These are phyloP conservation scores for Molanna angustata DNA, from an alignment of 2,888 invertebrate genomes.

Conservation along the genomic window DNA sequence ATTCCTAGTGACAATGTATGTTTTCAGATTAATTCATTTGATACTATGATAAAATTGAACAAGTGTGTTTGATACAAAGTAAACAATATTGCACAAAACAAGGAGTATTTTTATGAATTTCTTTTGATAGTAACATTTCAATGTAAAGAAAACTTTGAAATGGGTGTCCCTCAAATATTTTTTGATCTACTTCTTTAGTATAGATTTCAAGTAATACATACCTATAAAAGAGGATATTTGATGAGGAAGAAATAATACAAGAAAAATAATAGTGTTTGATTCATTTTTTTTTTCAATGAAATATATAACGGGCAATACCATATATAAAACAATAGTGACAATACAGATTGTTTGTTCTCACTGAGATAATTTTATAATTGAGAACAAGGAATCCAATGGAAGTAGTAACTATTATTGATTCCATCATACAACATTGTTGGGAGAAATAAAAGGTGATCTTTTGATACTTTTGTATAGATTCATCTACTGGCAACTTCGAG, in stretches of 20 bases:
- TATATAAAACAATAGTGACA: constrained; percentile 22
- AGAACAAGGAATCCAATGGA: constrained; percentile 21
- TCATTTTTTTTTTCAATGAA: constrained; percentile 24
- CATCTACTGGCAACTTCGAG: neutral
- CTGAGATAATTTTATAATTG: constrained; percentile 15
- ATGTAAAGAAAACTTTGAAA: no score
- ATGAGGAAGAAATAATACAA: neutral
- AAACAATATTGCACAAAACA: no score
- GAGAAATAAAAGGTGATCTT: neutral
- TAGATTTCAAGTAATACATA: no score
- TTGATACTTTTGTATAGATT: neutral
- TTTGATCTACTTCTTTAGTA: no score
- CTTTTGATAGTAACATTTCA: no score
- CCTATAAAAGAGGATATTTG: no score
- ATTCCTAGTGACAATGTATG: no score
- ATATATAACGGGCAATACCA: constrained; percentile 27
- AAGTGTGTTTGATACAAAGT: no score
- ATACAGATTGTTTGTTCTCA: constrained; percentile 18
- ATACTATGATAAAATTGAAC: no score
- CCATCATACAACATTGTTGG: constrained; percentile 6
- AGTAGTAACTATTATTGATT: constrained; percentile 12
- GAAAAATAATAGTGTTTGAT: constrained; percentile 23
- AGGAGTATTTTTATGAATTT: no score
- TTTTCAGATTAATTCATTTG: no score
- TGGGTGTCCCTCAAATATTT: no score